phyloP scores from a whole-genome alignment of 2,797 vertebrate species.

The Argya squamiceps region DNA sequence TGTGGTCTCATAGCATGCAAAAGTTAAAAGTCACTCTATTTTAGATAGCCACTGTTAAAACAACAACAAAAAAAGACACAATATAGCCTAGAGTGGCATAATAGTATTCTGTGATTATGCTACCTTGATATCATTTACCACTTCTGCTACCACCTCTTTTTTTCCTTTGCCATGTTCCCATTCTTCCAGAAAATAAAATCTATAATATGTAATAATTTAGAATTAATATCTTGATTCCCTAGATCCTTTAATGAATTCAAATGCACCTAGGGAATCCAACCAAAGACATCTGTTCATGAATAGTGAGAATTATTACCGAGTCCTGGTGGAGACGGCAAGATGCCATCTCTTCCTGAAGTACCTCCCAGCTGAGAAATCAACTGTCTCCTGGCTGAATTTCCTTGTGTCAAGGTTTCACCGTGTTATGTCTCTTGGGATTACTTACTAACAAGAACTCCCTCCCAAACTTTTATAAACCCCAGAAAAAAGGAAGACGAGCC shows the following conservation, averaged over 20 bases:
- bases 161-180: slow-evolving; percentile 50
- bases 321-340: slow-evolving; percentile 77
- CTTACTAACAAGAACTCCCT: slow-evolving; percentile 65
- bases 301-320: slow-evolving; percentile 81
- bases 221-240: slow-evolving; percentile 81
- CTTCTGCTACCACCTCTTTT: slow-evolving; percentile 39
- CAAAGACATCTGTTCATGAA: slow-evolving; percentile 85
- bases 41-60: background rate
- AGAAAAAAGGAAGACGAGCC: background rate
- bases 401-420: slow-evolving; percentile 65
- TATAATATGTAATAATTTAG: slow-evolving; percentile 81
- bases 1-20: background rate
- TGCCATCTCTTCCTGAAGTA: slow-evolving; percentile 80
- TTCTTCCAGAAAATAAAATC: slow-evolving; percentile 76
- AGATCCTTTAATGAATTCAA: slow-evolving; percentile 81
- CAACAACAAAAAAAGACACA: background rate
- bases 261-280: slow-evolving; percentile 79
- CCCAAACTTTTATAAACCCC: slow-evolving; percentile 29
- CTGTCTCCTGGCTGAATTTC: slow-evolving; percentile 74
- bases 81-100: background rate
- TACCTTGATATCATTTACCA: slow-evolving; percentile 44
- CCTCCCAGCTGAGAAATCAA: slow-evolving; percentile 82
- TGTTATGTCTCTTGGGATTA: slow-evolving; percentile 57
- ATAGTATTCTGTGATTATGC: background rate
- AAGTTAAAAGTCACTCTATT: background rate